Conservation (phyloP, 2,888 invertebrate species). For the Netelia inedita region DNA sequence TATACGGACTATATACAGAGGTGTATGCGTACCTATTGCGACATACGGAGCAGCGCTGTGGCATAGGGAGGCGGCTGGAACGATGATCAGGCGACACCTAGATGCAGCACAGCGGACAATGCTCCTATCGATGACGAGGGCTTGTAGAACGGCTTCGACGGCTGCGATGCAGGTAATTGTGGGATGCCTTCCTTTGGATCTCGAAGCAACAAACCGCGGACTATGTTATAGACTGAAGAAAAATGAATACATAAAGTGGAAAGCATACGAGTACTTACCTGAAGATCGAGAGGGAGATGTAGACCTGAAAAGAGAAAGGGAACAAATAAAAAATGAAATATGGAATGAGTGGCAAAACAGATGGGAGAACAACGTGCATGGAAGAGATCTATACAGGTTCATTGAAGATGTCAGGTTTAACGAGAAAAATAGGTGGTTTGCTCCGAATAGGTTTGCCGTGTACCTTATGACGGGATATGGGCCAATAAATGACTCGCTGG, state of each 20-base stretch:
- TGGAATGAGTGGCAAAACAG: neutral
- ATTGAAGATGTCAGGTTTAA: conserved; percentile 12
- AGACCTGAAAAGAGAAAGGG: neutral
- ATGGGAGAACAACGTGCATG: conserved; percentile 20
- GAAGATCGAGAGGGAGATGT: neutral
- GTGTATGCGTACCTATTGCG: conserved; percentile 51
- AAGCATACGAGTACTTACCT: neutral
- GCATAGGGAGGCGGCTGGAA: conserved; percentile 27
- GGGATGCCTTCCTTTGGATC: conserved; percentile 32
- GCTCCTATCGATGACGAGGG: conserved; percentile 6
- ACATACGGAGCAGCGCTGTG: conserved; percentile 63
- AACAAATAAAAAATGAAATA: neutral
- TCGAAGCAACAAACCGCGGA: conserved; percentile 7
- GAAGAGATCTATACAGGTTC: conserved; percentile 2
- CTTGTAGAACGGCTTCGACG: conserved; percentile 12
- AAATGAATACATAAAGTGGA: conserved; percentile 2
- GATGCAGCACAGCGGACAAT: conserved; percentile 10
- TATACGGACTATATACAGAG: conserved; percentile 59
- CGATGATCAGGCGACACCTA: neutral
- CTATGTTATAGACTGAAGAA: neutral
- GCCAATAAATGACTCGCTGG: neutral
- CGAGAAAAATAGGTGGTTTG: neutral
- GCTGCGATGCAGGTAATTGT: conserved; percentile 13
- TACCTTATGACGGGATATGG: conserved; percentile 27
- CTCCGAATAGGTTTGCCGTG: conserved; percentile 45